These are phyloP conservation scores for Chaetops frenatus DNA, from an alignment of 2,113 vertebrate species.

Conservation along the genomic window DNA sequence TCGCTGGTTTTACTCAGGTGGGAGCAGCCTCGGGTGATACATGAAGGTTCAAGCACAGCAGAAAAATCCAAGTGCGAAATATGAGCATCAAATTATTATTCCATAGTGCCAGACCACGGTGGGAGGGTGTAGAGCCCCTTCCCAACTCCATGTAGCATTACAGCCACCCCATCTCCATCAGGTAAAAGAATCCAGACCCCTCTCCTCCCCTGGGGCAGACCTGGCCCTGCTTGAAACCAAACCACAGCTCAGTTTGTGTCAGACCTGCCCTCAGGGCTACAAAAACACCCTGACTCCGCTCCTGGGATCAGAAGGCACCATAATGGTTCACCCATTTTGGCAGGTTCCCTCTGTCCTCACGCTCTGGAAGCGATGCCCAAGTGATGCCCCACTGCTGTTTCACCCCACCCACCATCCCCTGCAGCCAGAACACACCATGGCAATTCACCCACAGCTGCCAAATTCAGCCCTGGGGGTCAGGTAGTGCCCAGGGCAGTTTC, in stretches of 20 bases:
- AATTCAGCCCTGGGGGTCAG: neutral
- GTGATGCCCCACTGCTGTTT: neutral
- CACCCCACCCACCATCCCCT: neutral
- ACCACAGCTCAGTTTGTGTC: neutral
- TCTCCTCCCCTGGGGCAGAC: neutral
- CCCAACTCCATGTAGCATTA: neutral
- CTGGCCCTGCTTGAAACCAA: neutral
- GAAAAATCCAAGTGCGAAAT: neutral
- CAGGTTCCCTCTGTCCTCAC: neutral
- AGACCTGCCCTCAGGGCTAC: neutral
- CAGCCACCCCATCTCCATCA: neutral
- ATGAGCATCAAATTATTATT: neutral
- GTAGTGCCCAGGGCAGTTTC: neutral
- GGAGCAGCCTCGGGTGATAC: neutral
- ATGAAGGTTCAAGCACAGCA: neutral
- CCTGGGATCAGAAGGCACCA: neutral
- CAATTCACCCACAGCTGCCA: neutral
- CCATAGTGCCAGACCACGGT: rapidly evolving
- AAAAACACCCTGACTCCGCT: rapidly evolving
- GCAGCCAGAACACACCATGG: neutral
- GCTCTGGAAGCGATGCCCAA: neutral
- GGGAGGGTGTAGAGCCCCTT: neutral
- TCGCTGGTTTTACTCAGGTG: neutral
- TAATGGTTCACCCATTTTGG: neutral
- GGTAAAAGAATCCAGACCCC: neutral